Percentiles rank a stretch among this genome's conserved stretches.
Evolutionary conservation across 2,888 invertebrate species (phyloP).

Genomic region (Nezara viridula): DNA sequence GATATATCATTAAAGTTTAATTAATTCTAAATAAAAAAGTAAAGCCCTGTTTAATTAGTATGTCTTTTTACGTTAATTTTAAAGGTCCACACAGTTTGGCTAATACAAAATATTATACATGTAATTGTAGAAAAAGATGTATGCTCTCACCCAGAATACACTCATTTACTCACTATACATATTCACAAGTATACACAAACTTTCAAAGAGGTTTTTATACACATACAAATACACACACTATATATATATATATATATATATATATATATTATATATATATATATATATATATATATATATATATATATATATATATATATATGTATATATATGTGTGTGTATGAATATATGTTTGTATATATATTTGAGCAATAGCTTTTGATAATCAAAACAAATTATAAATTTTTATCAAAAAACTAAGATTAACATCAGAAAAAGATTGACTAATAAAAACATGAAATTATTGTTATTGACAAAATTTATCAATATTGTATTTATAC

Average conservation of each 20-base stretch:
- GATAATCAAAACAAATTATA: not conserved
- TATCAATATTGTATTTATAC: not conserved
- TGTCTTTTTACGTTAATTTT: constrained; percentile 9
- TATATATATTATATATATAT: no score
- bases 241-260: no score
- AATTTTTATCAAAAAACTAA: not conserved
- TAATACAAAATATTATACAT: constrained; percentile 2
- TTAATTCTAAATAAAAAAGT: constrained; percentile 23
- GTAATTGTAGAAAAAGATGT: not conserved
- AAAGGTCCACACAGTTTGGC: constrained; percentile 21
- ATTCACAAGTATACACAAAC: not conserved
- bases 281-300: no score
- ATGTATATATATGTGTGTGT: constrained; percentile 3
- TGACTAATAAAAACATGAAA: not conserved
- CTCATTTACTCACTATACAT: constrained; percentile 22
- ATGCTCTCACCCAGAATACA: constrained; percentile 1
- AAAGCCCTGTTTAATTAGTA: constrained; percentile 22
- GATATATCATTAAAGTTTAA: not conserved
- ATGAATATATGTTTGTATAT: not conserved
- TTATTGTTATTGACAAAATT: not conserved
- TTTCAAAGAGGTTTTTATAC: not conserved
- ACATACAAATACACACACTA: no score
- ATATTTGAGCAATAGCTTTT: constrained; percentile 34
- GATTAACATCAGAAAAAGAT: not conserved
- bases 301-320: constrained; percentile 2